phyloP scores from a whole-genome alignment of 2,888 invertebrate genomes.

The Adelognathus sp. region DNA sequence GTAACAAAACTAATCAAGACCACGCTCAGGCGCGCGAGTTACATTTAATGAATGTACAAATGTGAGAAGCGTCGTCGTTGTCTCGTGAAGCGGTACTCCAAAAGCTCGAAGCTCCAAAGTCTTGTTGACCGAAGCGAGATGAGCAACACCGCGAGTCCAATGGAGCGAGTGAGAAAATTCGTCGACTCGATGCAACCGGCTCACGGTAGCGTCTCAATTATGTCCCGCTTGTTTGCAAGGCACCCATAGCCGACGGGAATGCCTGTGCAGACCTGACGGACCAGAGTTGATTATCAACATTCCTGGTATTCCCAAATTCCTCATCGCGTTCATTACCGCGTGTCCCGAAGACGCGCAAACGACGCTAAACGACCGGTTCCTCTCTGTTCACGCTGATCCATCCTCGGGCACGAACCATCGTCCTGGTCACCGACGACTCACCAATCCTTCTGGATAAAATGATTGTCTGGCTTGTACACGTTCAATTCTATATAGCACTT shows the following conservation, averaged over 20 bases:
- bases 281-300: conserved; percentile 56
- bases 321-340: conserved; percentile 54
- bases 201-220: conserved; percentile 53
- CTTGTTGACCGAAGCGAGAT: conserved; percentile 49
- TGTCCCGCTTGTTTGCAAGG: conserved; percentile 50
- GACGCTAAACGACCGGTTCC: neutral
- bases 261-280: conserved; percentile 41
- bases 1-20: conserved; percentile 59
- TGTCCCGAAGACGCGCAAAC: conserved; percentile 16
- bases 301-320: conserved; percentile 52
- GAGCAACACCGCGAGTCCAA: conserved; percentile 25
- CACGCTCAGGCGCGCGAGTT: neutral
- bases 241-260: conserved; percentile 35
- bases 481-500: neutral
- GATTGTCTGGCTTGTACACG: neutral
- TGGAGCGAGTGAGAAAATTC: conserved; percentile 13
- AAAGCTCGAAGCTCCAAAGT: conserved; percentile 40
- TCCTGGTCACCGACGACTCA: neutral
- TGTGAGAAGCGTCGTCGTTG: conserved; percentile 14
- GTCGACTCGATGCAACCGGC: conserved; percentile 17
- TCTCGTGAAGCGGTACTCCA: conserved; percentile 11
- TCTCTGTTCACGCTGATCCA: neutral
- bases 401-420: neutral
- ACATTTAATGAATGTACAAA: conserved; percentile 38
- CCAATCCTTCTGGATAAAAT: neutral